phyloP scores from a whole-genome alignment of 2,888 invertebrate species.

The Aspidiotus destructor region DNA sequence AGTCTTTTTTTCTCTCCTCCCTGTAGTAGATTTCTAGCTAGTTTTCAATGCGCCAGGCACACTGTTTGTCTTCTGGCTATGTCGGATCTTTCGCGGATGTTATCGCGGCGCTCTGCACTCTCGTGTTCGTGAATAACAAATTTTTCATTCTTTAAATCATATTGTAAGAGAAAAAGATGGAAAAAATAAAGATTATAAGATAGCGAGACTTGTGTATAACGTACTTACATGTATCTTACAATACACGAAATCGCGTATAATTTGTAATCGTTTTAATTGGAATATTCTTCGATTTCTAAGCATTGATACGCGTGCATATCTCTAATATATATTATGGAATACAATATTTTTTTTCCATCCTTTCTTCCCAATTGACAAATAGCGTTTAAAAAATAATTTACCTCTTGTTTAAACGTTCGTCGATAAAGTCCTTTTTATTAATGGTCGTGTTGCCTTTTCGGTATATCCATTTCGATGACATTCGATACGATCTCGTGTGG shows the following conservation, averaged over 20 bases:
- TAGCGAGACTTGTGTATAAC: too few species aligned
- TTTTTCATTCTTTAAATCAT: too few species aligned
- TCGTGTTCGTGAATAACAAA: too few species aligned
- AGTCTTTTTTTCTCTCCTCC: too few species aligned
- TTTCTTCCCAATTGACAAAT: not conserved
- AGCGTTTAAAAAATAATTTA: not conserved
- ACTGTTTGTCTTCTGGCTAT: too few species aligned
- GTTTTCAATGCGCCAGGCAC: too few species aligned
- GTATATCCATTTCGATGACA: not conserved
- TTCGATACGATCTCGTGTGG: constrained; percentile 4
- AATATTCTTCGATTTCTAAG: not conserved
- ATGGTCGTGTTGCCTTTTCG: constrained; percentile 1
- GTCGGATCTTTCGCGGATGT: too few species aligned
- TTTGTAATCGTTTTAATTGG: constrained; percentile 2
- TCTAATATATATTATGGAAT: not conserved
- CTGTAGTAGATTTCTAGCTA: too few species aligned
- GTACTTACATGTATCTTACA: not conserved
- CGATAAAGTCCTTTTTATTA: not conserved
- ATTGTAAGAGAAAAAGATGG: too few species aligned
- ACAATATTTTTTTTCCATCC: not conserved
- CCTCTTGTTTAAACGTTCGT: not conserved
- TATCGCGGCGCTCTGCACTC: too few species aligned
- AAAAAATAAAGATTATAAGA: too few species aligned
- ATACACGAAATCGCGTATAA: constrained; percentile 4
- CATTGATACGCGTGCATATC: not conserved